Base-by-base conservation (phyloP, 2,113 vertebrate genomes). In the Alexandromys fortis region DNA sequence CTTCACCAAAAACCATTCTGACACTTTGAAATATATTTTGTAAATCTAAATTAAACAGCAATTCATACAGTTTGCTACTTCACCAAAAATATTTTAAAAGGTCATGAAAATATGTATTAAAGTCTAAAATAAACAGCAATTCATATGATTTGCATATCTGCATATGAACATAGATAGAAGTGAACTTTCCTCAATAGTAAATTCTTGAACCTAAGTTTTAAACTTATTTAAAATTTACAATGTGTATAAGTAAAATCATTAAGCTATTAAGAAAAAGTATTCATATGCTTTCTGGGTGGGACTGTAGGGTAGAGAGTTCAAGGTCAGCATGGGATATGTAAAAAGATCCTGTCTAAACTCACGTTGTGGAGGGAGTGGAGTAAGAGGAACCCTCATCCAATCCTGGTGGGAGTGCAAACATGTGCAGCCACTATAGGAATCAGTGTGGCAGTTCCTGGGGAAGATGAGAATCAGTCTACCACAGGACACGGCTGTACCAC, bases 241-340 rank as follows among this genome's bases (percentile, higher is more conserved):
- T 67, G 42, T 83, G 42, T 47, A 89, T 35, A 76, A 63, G 55
- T 38, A 5, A 81, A 68, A 75, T 26, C n/a, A 96, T 58, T 76
- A 87, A 89, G 35, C 61, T 90, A 92, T 47, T 81, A 76, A 86
- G 22, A 81, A 38, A 95, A 92, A 79, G 72, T 81, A 47, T 33
- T 78, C 63, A 78, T n/a, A 38, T 65, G 55, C 47, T 75, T 10
- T 93, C 96, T 70, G 28, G 47, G 10, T 67, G 42, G 65, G 42
- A 33, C 16, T 68, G 10, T 13, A 67, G 10, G 42, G 22, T 67
- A 47, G 5, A 35, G 17, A 47, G 61, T 47, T 86, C 38, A 65
- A 86, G 61, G 61, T 42, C 61, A 86, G 42, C 42, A 9, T 49
- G 11, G 28, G 8, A 4, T 86, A 86, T 11, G 9, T 68, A 67